Evolutionary conservation across 2,888 invertebrate species (phyloP).

Genomic region (Acholoe squamosa): DNA sequence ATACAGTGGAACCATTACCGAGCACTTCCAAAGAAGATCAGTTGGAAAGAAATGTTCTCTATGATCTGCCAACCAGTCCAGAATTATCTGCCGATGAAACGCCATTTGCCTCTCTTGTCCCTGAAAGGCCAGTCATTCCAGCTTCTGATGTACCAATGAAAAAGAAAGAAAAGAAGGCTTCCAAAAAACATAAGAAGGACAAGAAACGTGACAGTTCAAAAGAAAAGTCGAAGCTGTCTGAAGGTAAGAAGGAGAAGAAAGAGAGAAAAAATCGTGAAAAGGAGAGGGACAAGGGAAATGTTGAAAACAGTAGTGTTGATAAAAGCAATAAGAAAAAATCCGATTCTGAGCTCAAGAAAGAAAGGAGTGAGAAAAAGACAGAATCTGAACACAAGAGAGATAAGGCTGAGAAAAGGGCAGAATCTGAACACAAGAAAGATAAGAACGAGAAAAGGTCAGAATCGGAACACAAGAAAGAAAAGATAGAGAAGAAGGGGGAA

Average conservation of each 20-base stretch:
- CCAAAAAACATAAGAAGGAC: slow-evolving; percentile 52
- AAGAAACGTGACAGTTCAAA: slow-evolving; percentile 37
- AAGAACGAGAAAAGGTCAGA: slow-evolving; percentile 56
- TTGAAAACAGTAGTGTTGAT: background rate
- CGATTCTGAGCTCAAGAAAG: background rate
- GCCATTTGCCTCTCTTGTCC: background rate
- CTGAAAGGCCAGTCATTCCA: background rate
- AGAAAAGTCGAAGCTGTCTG: slow-evolving; percentile 7
- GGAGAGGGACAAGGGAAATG: background rate
- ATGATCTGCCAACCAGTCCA: slow-evolving; percentile 36
- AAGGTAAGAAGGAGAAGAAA: slow-evolving; percentile 38
- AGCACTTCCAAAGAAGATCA: background rate
- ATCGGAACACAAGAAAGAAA: background rate
- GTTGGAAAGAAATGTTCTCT: background rate
- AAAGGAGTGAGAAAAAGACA: background rate
- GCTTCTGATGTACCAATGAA: background rate
- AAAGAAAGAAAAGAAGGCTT: slow-evolving; percentile 49
- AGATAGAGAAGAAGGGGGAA: background rate
- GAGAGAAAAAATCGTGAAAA: slow-evolving; percentile 47
- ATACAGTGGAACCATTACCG: background rate
- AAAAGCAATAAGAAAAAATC: slow-evolving; percentile 26
- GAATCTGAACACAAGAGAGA: too few relatives aligned
- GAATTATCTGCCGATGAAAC: background rate
- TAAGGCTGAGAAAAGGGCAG: too few relatives aligned
- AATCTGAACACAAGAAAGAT: slow-evolving; percentile 18